These are phyloP conservation scores for Larimichthys polyactis DNA, from an alignment of 2,113 vertebrate genomes.

Conservation along the genomic window DNA sequence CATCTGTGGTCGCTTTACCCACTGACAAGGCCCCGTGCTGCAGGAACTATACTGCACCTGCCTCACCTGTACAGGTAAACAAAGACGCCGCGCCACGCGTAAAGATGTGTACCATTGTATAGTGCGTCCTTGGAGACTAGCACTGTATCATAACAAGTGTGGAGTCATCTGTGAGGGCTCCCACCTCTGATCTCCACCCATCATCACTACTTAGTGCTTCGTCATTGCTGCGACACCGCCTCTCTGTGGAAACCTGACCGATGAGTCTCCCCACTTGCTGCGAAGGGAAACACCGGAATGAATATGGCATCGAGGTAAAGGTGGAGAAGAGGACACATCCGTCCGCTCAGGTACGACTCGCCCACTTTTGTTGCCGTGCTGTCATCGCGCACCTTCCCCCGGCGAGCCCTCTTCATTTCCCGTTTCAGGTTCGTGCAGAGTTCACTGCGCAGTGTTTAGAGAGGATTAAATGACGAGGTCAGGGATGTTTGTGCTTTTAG, in stretches of 20 bases:
- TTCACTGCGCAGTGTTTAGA: constrained; percentile 57
- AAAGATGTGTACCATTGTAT: too few relatives aligned
- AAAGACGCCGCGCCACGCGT: not conserved
- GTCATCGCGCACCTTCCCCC: not conserved
- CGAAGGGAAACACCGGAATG: constrained; percentile 48
- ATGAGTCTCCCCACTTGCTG: constrained; percentile 29
- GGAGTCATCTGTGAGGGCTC: not conserved
- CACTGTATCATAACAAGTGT: too few relatives aligned
- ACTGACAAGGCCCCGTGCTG: not conserved
- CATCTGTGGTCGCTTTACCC: not conserved
- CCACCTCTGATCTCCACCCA: constrained; percentile 72
- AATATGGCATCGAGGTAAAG: constrained; percentile 18
- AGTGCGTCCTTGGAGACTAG: not conserved
- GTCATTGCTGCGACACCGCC: constrained; percentile 79
- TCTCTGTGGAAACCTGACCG: constrained; percentile 57
- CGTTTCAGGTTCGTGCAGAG: constrained; percentile 33
- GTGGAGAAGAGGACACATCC: constrained; percentile 28
- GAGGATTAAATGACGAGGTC: constrained; percentile 54
- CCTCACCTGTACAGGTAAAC: constrained; percentile 21
- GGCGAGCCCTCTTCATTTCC: not conserved
- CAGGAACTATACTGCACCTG: not conserved
- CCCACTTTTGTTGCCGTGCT: not conserved
- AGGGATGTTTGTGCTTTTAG: constrained; percentile 36
- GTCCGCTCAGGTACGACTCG: constrained; percentile 66
- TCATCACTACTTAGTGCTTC: constrained; percentile 53